These are phyloP conservation scores for Hyperoplus lanceolatus DNA, from an alignment of 2,797 vertebrate genomes.

Conservation along the genomic window DNA sequence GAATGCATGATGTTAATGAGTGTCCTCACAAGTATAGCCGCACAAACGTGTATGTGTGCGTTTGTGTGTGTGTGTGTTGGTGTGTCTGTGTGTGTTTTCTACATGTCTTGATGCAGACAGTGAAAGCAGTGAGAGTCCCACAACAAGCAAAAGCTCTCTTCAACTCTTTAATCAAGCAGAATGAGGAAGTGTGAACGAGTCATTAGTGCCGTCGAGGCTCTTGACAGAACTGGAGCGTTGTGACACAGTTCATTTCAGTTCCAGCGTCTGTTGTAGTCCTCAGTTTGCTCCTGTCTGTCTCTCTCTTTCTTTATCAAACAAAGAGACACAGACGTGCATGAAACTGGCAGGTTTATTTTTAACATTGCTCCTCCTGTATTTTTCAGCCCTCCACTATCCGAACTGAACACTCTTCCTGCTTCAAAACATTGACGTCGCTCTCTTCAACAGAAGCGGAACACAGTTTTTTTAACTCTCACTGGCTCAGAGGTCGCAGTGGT, in stretches of 20 bases:
- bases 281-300: not conserved
- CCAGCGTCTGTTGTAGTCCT: conserved; percentile 3
- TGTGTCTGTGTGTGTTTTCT: not conserved
- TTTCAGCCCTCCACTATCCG: not conserved
- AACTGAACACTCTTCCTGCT: conserved; percentile 46
- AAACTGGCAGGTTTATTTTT: conserved; percentile 47
- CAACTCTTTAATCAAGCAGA: conserved; percentile 55
- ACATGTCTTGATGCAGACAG: conserved; percentile 27
- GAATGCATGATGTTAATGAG: too few relatives aligned
- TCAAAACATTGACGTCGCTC: not conserved
- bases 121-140: conserved; percentile 27
- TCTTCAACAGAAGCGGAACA: conserved; percentile 1
- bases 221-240: conserved; percentile 54
- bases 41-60: too few relatives aligned
- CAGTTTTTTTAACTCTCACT: not conserved
- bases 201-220: conserved; percentile 14
- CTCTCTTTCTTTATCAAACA: not conserved
- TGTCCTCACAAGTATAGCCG: too few relatives aligned
- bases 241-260: conserved; percentile 12
- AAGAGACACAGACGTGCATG: not conserved
- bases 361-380: not conserved
- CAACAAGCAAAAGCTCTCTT: conserved; percentile 68
- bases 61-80: not conserved
- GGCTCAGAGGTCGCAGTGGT: not conserved
- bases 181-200: conserved; percentile 41